These are phyloP conservation scores for Leucozona laternaria DNA, from an alignment of 2,888 invertebrate species.

Conservation along the genomic window DNA sequence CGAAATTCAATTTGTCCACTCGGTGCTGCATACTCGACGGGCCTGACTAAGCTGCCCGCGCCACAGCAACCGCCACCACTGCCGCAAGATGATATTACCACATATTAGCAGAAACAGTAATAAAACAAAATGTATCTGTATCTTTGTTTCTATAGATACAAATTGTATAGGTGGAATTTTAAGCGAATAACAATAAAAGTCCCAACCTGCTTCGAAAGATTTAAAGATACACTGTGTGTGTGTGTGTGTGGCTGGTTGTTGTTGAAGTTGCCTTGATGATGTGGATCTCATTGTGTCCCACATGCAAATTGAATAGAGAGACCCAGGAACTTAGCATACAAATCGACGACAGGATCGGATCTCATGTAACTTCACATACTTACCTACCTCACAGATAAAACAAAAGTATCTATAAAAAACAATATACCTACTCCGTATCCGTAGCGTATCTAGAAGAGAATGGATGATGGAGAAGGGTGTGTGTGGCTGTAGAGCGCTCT, in stretches of 20 bases:
- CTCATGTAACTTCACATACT: slow-evolving; percentile 75
- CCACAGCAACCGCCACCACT: not conserved
- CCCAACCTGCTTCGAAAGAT: slow-evolving; percentile 62
- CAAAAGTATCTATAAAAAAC: slow-evolving; percentile 50
- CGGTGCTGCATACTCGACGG: slow-evolving; percentile 12
- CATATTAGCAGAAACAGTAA: slow-evolving; percentile 61
- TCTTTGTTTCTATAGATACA: slow-evolving; percentile 47
- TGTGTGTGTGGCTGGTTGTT: slow-evolving; percentile 16
- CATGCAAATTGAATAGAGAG: slow-evolving; percentile 72
- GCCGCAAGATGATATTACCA: slow-evolving; percentile 45
- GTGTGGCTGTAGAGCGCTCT: slow-evolving; percentile 54
- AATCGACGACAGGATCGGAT: slow-evolving; percentile 73
- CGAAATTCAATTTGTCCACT: slow-evolving; percentile 71
- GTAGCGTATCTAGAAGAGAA: slow-evolving; percentile 12
- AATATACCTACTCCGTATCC: slow-evolving; percentile 19
- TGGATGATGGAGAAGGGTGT: slow-evolving; percentile 61
- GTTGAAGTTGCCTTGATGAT: slow-evolving; percentile 21
- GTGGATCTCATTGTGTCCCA: slow-evolving; percentile 68
- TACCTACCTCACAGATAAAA: slow-evolving; percentile 56
- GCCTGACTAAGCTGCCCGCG: not conserved
- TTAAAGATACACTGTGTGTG: slow-evolving; percentile 2
- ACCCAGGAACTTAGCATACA: slow-evolving; percentile 60
- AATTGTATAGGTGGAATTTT: slow-evolving; percentile 68
- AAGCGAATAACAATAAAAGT: slow-evolving; percentile 51
- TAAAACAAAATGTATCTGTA: slow-evolving; percentile 64